These are phyloP conservation scores for Stenurella melanura DNA, from an alignment of 2,888 invertebrate species.

Conservation along the genomic window DNA sequence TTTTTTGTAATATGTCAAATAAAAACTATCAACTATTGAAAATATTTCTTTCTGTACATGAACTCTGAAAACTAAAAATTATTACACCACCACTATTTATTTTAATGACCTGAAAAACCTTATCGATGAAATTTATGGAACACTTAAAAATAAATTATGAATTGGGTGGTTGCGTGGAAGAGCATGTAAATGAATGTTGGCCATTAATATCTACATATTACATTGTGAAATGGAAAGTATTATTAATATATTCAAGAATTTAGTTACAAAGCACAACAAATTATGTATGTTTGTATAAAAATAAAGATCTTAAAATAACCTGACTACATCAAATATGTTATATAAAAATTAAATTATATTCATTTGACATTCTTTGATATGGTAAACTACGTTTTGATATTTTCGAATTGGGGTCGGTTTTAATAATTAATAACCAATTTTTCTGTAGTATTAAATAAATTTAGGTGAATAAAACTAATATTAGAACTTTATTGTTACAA, in stretches of 20 bases:
- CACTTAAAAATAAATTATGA: conserved; percentile 17
- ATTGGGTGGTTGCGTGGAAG: conserved; percentile 18
- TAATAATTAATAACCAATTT: background rate
- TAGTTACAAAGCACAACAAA: background rate
- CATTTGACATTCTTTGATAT: background rate
- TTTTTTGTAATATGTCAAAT: too few relatives aligned
- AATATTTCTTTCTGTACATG: too few relatives aligned
- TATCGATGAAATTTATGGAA: conserved; percentile 10
- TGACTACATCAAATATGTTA: background rate
- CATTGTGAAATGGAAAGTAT: background rate
- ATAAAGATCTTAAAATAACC: background rate
- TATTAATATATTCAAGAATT: background rate
- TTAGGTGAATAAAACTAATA: too few relatives aligned
- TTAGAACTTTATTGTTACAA: too few relatives aligned
- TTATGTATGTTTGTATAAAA: background rate
- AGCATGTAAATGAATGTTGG: conserved; percentile 12
- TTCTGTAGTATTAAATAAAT: background rate
- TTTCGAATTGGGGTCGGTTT: background rate
- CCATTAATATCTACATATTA: background rate
- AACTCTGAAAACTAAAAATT: background rate
- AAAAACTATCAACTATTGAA: too few relatives aligned
- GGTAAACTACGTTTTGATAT: background rate
- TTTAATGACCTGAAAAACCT: background rate
- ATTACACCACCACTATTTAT: background rate
- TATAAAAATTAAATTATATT: background rate